Conservation (phyloP, 2,113 vertebrate species). For the Menidia beryllina region DNA sequence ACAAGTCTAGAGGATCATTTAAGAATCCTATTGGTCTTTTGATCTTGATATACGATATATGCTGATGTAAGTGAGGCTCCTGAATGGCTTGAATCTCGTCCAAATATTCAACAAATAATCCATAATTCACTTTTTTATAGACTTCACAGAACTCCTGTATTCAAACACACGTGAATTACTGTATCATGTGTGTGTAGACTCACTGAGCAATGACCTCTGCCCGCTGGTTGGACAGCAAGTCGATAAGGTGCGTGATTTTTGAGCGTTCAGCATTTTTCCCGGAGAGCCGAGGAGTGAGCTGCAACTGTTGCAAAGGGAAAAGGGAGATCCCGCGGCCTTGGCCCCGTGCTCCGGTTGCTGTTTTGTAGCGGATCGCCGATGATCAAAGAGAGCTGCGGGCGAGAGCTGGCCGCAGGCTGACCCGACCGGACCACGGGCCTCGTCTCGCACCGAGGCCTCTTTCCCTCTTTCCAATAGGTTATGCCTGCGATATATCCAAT, state of each 20-base stretch:
- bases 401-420: constrained; percentile 33
- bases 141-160: not conserved
- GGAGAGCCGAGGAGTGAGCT: constrained; percentile 4
- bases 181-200: constrained; percentile 6
- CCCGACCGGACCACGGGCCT: constrained; percentile 28
- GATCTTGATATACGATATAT: not conserved
- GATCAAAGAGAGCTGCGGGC: constrained; percentile 62
- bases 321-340: constrained; percentile 46
- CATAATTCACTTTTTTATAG: not conserved
- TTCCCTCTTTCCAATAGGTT: not conserved
- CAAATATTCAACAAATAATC: not conserved
- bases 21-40: too few relatives aligned
- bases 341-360: constrained; percentile 11
- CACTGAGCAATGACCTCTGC: constrained; percentile 20
- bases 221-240: constrained; percentile 9
- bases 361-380: constrained; percentile 41
- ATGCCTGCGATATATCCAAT: constrained; percentile 15
- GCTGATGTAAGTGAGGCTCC: not conserved
- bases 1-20: too few relatives aligned
- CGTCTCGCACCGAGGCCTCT: constrained; percentile 33
- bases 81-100: not conserved
- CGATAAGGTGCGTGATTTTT: constrained; percentile 16
- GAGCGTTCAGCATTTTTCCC: constrained; percentile 51
- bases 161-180: not conserved
- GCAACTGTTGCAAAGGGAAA: constrained; percentile 37